These are phyloP conservation scores for Macquaria australasica DNA, from an alignment of 2,113 vertebrate species.

Conservation along the genomic window DNA sequence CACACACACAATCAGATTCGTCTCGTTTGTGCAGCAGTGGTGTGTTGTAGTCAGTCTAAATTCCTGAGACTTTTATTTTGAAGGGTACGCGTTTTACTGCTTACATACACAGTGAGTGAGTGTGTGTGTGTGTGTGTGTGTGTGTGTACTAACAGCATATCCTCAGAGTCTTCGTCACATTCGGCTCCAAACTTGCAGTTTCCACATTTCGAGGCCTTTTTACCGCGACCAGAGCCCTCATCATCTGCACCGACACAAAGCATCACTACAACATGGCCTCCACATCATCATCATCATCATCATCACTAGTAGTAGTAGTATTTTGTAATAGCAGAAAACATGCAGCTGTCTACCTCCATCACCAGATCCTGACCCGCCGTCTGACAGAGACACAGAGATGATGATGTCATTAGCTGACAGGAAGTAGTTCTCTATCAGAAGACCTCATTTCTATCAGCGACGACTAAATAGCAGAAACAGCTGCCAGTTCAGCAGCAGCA, in stretches of 20 bases:
- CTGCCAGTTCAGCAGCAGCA: too few relatives aligned
- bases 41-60: background rate
- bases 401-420: conserved; percentile 12
- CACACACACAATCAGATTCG: background rate
- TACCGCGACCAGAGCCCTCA: conserved; percentile 94
- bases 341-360: conserved; percentile 87
- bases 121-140: conserved; percentile 8
- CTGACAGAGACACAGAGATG: conserved; percentile 72
- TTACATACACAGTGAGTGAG: background rate
- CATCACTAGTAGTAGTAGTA: background rate
- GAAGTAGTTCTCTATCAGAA: background rate
- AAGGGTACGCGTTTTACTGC: background rate
- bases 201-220: conserved; percentile 94
- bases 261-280: background rate
- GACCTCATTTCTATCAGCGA: too few relatives aligned
- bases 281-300: background rate
- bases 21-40: background rate
- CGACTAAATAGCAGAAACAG: too few relatives aligned
- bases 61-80: conserved; percentile 1
- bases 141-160: conserved; percentile 89
- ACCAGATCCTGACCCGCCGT: conserved; percentile 93
- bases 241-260: conserved; percentile 86
- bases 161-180: conserved; percentile 98
- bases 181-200: conserved; percentile 98
- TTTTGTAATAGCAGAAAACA: background rate